Base-by-base conservation (phyloP, 1,140 invertebrate species). In the Trichomalopsis sarcophagae region DNA sequence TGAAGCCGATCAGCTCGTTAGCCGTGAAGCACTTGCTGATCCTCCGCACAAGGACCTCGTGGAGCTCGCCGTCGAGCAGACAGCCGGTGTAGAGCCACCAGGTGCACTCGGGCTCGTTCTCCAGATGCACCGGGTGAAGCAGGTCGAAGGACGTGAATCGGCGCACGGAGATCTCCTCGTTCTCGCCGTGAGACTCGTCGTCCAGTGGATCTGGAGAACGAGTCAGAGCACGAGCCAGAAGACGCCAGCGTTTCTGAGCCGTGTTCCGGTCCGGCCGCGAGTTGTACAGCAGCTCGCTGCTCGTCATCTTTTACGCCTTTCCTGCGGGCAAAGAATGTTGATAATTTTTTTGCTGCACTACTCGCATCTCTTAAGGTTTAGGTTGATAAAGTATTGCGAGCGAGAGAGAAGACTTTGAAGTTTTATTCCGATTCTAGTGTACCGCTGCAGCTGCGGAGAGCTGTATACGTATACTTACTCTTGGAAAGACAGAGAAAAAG, bases 1-100 rank as follows among this genome's bases (percentile, higher is more conserved):
- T 97, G 92, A 97, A 98, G 1, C 97, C 97, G 91, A 96, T 96
- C 33, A 98, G 92, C 88, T 96, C 95, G 87, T 94, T 95, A 5
- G 96, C 95, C 0, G 95, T 96, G 87, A 96, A 95, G 30, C 91
- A 94, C 30, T 95, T 94, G 84, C 94, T 94, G 80, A 95, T 91
- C 81, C 95, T 95, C 13, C 94, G 93, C 30, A 96, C 94, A 69
- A 94, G 92, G 0, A 95, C 92, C 13, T 89, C 92, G 88, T 92
- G 95, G 40, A 93, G 89, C 3, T 91, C 87, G 36, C 89, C 87
- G 68, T 92, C 91, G 79, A 95, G 86, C 71, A 87, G 87, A 17
- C 55, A 62, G 81, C 93, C 91, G 23, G 92, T 93, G 88, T 96
- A 96, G 87, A 92, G 90, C 87, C 91, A 93, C 93, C 93, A 93